Evolutionary conservation across 1,140 invertebrate genomes (phyloP).

Genomic region (Drosophila dunni): DNA sequence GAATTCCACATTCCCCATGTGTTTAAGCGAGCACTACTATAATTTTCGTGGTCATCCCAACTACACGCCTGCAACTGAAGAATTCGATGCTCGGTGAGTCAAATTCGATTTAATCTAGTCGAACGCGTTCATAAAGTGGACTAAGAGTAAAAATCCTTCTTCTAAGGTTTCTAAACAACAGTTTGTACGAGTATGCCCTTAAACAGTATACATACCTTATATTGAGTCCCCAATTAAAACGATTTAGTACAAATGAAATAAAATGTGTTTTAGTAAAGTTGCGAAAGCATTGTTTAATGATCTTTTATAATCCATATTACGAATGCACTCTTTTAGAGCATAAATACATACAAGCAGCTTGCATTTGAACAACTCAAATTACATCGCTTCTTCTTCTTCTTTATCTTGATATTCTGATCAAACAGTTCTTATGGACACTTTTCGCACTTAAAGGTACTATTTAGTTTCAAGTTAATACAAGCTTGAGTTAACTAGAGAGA

Average conservation of each 20-base stretch:
- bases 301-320: conserved; percentile 44
- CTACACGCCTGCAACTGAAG: too few relatives aligned
- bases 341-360: conserved; percentile 34
- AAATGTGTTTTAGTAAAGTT: conserved; percentile 51
- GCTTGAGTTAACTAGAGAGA: conserved; percentile 16
- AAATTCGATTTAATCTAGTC: too few relatives aligned
- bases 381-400: conserved; percentile 25
- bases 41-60: too few relatives aligned
- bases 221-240: too few relatives aligned
- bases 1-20: too few relatives aligned
- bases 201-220: too few relatives aligned
- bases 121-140: too few relatives aligned
- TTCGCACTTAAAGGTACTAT: conserved; percentile 40
- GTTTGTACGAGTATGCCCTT: too few relatives aligned
- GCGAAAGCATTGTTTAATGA: conserved; percentile 54
- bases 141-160: too few relatives aligned
- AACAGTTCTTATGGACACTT: conserved; percentile 26
- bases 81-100: too few relatives aligned
- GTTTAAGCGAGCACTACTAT: too few relatives aligned
- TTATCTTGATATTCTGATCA: neutral
- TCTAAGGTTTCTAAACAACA: too few relatives aligned
- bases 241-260: conserved; percentile 4
- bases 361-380: conserved; percentile 36
- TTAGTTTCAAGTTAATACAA: conserved; percentile 40
- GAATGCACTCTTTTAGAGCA: conserved; percentile 53